A percentile compares a stretch with the other conserved stretches of the same genome.
These are phyloP conservation scores for Syngnathus scovelli DNA, from an alignment of 2,113 vertebrate genomes.

Conservation along the genomic window DNA sequence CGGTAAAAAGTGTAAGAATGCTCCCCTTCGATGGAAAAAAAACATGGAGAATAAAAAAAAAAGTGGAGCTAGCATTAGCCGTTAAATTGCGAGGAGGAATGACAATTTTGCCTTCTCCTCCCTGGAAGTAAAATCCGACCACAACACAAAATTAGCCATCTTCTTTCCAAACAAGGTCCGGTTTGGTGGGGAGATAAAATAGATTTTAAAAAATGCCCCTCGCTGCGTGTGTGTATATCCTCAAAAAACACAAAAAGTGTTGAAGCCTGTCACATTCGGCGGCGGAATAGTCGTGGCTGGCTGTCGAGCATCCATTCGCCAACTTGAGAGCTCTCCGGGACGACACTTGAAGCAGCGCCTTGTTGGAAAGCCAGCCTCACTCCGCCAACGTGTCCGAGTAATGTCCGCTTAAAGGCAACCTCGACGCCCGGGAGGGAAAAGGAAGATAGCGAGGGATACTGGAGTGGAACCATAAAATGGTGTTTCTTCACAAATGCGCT, in stretches of 20 bases:
- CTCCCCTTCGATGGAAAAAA: conserved; percentile 18
- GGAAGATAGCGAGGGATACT: background rate
- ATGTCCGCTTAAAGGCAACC: conserved; percentile 44
- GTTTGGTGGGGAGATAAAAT: background rate
- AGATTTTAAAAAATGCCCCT: conserved; percentile 2
- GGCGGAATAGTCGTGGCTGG: conserved; percentile 58
- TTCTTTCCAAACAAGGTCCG: conserved; percentile 29
- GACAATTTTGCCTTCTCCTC: conserved; percentile 71
- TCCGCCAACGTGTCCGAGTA: conserved; percentile 61
- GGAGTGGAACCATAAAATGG: background rate
- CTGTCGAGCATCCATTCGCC: conserved; percentile 71
- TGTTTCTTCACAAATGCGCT: background rate
- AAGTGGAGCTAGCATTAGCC: conserved; percentile 58
- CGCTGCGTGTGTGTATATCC: conserved; percentile 29
- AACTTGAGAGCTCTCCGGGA: conserved; percentile 63
- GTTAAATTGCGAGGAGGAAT: conserved; percentile 65
- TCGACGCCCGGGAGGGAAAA: conserved; percentile 8
- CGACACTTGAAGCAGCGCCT: conserved; percentile 63
- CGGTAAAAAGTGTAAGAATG: conserved; percentile 13
- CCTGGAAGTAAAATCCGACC: conserved; percentile 73
- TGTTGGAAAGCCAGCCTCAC: conserved; percentile 40
- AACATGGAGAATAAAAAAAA: background rate
- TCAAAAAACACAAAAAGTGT: conserved; percentile 32
- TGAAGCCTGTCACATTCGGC: conserved; percentile 33
- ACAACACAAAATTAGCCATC: conserved; percentile 59